Percentiles rank a stretch among this genome's conserved stretches.
Evolutionary conservation across 2,113 vertebrate genomes (phyloP).

Genomic region (Pogona vitticeps): DNA sequence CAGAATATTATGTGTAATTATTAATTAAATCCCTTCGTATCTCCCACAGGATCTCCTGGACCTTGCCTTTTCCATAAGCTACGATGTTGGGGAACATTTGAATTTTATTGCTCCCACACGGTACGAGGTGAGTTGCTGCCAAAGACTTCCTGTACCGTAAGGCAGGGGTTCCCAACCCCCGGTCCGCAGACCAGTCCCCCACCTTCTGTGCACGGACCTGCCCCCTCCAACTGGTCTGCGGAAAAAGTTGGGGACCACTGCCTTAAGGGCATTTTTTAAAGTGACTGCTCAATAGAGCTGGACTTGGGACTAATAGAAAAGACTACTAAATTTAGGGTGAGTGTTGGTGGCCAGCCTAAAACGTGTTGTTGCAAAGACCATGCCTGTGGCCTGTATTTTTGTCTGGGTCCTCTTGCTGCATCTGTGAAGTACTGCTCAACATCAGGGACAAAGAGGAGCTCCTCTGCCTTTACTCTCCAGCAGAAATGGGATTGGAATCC

Average conservation of each 20-base stretch:
- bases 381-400: not conserved
- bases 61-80: conserved; percentile 91
- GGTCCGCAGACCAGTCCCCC: too few species aligned
- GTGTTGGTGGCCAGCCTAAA: too few species aligned
- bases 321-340: not conserved
- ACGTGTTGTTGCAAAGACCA: too few species aligned
- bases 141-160: not conserved
- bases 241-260: too few species aligned
- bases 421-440: not conserved
- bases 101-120: conserved; percentile 93
- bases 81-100: conserved; percentile 90
- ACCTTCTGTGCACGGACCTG: too few species aligned
- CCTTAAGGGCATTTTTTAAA: too few species aligned
- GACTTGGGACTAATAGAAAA: not conserved
- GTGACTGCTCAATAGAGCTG: not conserved
- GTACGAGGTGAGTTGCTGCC: conserved; percentile 84
- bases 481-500: too few species aligned
- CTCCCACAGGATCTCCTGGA: conserved; percentile 86
- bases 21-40: not conserved
- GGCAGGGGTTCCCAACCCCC: too few species aligned
- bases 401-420: not conserved
- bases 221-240: too few species aligned
- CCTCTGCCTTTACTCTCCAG: too few species aligned
- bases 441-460: too few species aligned
- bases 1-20: too few species aligned